Evolutionary conservation across 2,113 vertebrate species (phyloP).

Genomic region (Psilopogon haemacephalus): DNA sequence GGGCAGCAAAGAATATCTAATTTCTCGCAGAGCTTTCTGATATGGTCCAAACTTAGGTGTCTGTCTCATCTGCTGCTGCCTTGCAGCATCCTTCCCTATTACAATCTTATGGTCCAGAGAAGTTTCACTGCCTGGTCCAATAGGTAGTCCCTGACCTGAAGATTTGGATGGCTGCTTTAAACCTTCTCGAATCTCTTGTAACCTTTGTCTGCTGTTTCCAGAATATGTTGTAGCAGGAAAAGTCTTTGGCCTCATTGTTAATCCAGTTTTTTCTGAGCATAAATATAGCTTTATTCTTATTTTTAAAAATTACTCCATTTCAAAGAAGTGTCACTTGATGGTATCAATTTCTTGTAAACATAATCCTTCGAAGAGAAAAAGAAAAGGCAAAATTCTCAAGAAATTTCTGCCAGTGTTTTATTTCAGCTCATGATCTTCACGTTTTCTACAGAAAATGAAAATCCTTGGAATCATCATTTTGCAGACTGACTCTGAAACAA

Average conservation of each 20-base stretch:
- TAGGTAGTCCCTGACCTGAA: constrained; percentile 82
- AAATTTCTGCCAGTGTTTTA: constrained; percentile 49
- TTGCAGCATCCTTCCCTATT: constrained; percentile 83
- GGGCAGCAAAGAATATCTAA: constrained; percentile 94
- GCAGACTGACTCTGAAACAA: constrained; percentile 69
- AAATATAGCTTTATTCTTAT: constrained; percentile 71
- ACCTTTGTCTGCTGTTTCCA: constrained; percentile 94
- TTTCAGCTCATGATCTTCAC: constrained; percentile 64
- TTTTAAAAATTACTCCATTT: constrained; percentile 24
- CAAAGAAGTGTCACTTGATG: background rate
- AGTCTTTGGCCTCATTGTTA: constrained; percentile 98
- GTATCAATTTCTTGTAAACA: constrained; percentile 72
- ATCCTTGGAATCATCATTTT: constrained; percentile 61
- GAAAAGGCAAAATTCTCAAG: constrained; percentile 22
- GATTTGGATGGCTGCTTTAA: constrained; percentile 94
- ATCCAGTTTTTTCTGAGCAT: constrained; percentile 79
- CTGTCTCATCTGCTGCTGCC: constrained; percentile 89
- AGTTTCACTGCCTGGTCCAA: constrained; percentile 78
- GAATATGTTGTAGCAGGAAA: constrained; percentile 95
- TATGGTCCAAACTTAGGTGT: constrained; percentile 95
- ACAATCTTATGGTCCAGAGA: constrained; percentile 83
- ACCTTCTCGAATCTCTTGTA: constrained; percentile 97
- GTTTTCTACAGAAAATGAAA: constrained; percentile 61
- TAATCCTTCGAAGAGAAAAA: constrained; percentile 56
- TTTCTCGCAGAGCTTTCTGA: constrained; percentile 94